Evolutionary conservation across 2,797 vertebrate species (phyloP).

Genomic region (Spea hammondii): DNA sequence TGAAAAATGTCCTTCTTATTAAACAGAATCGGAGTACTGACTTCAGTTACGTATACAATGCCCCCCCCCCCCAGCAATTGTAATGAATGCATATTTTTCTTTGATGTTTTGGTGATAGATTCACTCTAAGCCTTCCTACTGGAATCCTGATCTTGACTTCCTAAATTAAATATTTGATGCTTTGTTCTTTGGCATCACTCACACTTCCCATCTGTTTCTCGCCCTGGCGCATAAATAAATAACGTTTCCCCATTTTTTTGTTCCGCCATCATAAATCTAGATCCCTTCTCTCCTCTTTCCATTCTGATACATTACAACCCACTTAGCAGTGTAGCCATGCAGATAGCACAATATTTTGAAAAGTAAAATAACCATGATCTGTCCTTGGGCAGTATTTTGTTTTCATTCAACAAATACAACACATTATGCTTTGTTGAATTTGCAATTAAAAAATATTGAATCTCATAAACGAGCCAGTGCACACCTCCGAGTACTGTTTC

Average conservation of each 20-base stretch:
- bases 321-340: slow-evolving; percentile 37
- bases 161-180: no score
- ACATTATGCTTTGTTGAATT: slow-evolving; percentile 41
- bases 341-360: slow-evolving; percentile 17
- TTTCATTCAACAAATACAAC: slow-evolving; percentile 26
- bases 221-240: slow-evolving; percentile 2
- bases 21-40: no score
- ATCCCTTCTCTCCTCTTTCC: neutral
- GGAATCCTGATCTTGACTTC: no score
- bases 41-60: no score
- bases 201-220: slow-evolving; percentile 2
- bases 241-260: neutral
- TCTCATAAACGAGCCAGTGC: slow-evolving; percentile 1
- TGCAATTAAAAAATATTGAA: slow-evolving; percentile 28
- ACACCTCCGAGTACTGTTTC: slow-evolving; percentile 6
- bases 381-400: slow-evolving; percentile 22
- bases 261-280: neutral
- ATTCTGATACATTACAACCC: neutral
- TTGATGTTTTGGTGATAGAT: no score
- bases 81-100: no score
- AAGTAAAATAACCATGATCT: slow-evolving; percentile 8
- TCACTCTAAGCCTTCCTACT: no score
- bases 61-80: no score
- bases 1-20: no score
- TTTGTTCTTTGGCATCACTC: no score